Percentiles rank a stretch among this genome's conserved stretches.
These are phyloP conservation scores for Coptotermes formosanus DNA, from an alignment of 1,140 invertebrate species.

Conservation along the genomic window DNA sequence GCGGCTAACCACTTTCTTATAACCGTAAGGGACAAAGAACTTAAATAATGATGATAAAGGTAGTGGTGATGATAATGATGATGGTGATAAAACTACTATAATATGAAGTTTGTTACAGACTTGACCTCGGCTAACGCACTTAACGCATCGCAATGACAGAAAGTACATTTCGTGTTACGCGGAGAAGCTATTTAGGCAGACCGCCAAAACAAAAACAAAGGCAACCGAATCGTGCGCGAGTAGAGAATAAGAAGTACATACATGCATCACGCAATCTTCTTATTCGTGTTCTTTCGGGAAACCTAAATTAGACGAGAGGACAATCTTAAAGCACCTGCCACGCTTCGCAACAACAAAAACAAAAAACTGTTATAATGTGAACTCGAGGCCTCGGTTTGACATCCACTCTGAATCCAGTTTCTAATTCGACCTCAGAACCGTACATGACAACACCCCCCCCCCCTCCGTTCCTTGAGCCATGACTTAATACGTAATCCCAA, in stretches of 20 bases:
- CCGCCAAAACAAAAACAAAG: background rate
- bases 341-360: background rate
- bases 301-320: background rate
- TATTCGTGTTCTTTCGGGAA: background rate
- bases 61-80: no score
- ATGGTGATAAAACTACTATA: no score
- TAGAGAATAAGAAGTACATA: background rate
- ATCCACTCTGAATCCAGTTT: background rate
- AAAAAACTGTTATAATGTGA: background rate
- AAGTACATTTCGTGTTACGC: no score
- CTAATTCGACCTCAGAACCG: background rate
- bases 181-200: background rate
- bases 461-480: background rate
- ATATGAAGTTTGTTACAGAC: no score
- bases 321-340: background rate
- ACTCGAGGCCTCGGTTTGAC: background rate
- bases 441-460: no score
- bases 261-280: constrained; percentile 4
- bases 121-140: no score
- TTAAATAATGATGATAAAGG: no score
- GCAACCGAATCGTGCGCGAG: background rate
- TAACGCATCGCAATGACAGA: no score
- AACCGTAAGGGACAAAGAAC: no score
- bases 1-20: no score
- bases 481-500: background rate